These are phyloP conservation scores for Protonemura montana DNA, from an alignment of 2,888 invertebrate genomes.

Conservation along the genomic window DNA sequence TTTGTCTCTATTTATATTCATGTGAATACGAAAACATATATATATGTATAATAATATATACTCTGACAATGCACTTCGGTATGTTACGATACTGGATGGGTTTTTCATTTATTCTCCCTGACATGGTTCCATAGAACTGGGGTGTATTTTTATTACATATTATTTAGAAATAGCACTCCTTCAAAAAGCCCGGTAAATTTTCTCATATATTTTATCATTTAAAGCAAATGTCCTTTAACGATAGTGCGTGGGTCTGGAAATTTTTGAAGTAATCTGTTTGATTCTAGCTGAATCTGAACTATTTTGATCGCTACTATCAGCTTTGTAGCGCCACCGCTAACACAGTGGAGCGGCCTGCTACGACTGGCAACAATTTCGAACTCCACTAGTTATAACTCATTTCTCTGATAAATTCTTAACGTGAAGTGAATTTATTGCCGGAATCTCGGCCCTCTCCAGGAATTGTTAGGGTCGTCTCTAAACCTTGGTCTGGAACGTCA, in stretches of 20 bases:
- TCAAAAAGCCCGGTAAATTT: not conserved
- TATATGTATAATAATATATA: not conserved
- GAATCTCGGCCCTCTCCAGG: not conserved
- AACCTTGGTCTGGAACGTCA: not conserved
- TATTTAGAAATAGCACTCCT: not conserved
- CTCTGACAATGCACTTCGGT: not conserved
- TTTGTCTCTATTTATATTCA: conserved; percentile 7
- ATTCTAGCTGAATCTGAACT: no score
- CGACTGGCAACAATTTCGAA: not conserved
- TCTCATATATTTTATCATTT: not conserved
- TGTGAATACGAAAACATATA: not conserved
- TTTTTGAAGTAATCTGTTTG: no score
- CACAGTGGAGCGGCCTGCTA: no score
- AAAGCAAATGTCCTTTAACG: no score
- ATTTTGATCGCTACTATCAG: not conserved
- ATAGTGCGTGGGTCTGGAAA: no score
- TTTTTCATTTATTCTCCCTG: not conserved
- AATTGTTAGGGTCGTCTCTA: not conserved
- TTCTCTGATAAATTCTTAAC: conserved; percentile 12
- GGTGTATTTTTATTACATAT: not conserved
- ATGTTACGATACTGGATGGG: not conserved
- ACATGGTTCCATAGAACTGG: not conserved
- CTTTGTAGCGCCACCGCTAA: not conserved
- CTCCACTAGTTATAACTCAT: not conserved
- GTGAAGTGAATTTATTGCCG: conserved; percentile 19